Percentiles rank a stretch among this genome's conserved stretches.
phyloP scores from a whole-genome alignment of 2,888 invertebrate species.

The Smittia sp. region DNA sequence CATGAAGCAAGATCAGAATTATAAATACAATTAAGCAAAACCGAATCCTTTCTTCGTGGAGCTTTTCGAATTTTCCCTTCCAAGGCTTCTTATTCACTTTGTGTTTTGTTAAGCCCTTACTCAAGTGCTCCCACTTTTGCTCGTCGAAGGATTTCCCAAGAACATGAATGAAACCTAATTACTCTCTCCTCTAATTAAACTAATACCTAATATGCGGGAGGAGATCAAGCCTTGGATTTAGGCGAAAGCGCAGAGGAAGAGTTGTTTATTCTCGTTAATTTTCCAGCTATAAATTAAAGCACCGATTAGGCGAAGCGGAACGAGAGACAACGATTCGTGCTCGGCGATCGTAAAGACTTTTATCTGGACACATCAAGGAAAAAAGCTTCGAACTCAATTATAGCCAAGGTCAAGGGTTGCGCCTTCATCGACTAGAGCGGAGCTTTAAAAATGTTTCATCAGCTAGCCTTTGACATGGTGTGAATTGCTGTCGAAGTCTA shows the following conservation, averaged over 20 bases:
- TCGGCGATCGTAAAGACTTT: slow-evolving; percentile 21
- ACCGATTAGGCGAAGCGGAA: neutral
- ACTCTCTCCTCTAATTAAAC: neutral
- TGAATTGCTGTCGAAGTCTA: too few relatives aligned
- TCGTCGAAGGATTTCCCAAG: neutral
- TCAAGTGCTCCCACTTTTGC: neutral
- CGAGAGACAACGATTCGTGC: slow-evolving; percentile 20
- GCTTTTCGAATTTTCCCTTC: neutral
- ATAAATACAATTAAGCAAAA: slow-evolving; percentile 11
- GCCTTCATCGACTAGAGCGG: neutral
- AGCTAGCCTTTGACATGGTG: too few relatives aligned
- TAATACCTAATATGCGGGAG: neutral
- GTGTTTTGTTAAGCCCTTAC: neutral
- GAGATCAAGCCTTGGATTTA: neutral
- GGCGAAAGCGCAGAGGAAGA: too few relatives aligned
- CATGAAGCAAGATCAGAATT: neutral
- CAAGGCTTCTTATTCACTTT: neutral
- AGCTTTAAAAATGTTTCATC: neutral
- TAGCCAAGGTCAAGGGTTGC: neutral
- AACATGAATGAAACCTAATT: neutral
- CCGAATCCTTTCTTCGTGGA: neutral
- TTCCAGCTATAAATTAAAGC: neutral
- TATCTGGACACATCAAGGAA: slow-evolving; percentile 21
- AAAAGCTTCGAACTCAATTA: neutral
- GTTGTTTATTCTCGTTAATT: neutral